Conservation (phyloP, 2,797 vertebrate species). For the Tokudaia tokunoshimensis region DNA sequence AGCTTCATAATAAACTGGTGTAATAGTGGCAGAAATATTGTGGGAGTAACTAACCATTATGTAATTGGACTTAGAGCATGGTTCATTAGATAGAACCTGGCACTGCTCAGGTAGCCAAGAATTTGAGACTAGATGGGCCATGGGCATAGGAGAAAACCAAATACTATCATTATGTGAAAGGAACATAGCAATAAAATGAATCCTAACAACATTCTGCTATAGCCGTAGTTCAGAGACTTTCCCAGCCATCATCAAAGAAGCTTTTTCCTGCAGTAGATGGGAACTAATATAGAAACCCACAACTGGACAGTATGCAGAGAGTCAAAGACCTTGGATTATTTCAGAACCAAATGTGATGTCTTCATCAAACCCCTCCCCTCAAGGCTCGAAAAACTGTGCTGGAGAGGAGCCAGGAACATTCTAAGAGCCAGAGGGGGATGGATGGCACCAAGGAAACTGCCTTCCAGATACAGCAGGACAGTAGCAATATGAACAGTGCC, state of each 20-base stretch:
- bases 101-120: no score
- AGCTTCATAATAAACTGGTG: not conserved
- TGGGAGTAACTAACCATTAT: not conserved
- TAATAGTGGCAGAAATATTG: not conserved
- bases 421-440: not conserved
- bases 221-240: not conserved
- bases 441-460: not conserved
- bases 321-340: not conserved
- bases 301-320: not conserved
- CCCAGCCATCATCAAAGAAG: no score
- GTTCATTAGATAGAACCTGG: not conserved
- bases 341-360: not conserved
- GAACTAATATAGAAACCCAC: no score
- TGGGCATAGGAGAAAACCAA: no score
- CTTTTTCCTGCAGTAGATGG: not conserved
- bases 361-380: not conserved
- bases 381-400: not conserved
- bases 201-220: not conserved
- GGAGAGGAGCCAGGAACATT: not conserved
- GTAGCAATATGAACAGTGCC: no score
- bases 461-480: not conserved
- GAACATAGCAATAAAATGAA: no score
- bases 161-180: no score
- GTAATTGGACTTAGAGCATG: not conserved
- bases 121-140: no score